A percentile compares a stretch with the other conserved stretches of the same genome.
phyloP scores from a whole-genome alignment of 2,888 invertebrate species.

The Ceriagrion tenellum region DNA sequence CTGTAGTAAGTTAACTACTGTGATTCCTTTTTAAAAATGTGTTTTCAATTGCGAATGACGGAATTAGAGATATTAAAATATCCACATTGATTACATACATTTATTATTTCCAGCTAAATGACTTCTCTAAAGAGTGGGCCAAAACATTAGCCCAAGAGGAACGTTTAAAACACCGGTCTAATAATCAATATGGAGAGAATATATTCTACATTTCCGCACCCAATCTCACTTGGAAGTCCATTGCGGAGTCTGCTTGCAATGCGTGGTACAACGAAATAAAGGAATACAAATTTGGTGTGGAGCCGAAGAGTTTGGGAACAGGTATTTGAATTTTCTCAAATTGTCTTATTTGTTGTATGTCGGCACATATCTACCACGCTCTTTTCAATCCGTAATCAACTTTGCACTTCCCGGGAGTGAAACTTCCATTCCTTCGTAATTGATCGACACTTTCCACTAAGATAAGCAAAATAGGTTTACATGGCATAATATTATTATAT shows the following conservation, averaged over 20 bases:
- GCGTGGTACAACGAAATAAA: slow-evolving; percentile 90
- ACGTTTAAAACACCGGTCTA: slow-evolving; percentile 83
- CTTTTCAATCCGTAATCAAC: no score
- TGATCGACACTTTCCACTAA: no score
- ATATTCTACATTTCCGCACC: slow-evolving; percentile 86
- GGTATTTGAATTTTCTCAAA: slow-evolving; percentile 76
- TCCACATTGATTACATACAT: slow-evolving; percentile 75
- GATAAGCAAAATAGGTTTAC: no score
- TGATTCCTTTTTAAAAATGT: no score
- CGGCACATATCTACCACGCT: no score
- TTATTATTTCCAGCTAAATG: slow-evolving; percentile 80
- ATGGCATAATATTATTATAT: no score
- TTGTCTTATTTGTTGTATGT: no score
- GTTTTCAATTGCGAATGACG: no score
- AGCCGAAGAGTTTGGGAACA: slow-evolving; percentile 83
- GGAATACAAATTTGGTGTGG: slow-evolving; percentile 84
- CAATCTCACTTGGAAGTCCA: slow-evolving; percentile 83
- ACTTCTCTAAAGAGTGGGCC: slow-evolving; percentile 86
- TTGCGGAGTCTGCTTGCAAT: slow-evolving; percentile 85
- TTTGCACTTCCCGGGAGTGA: no score
- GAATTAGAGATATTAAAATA: no score
- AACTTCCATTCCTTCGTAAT: no score
- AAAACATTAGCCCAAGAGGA: slow-evolving; percentile 84
- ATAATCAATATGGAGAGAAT: slow-evolving; percentile 79
- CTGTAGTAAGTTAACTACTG: slow-evolving; percentile 76